Percentiles rank a stretch among this genome's conserved stretches.
Evolutionary conservation across 2,888 invertebrate species (phyloP).

Genomic region (Blomia tropicalis): DNA sequence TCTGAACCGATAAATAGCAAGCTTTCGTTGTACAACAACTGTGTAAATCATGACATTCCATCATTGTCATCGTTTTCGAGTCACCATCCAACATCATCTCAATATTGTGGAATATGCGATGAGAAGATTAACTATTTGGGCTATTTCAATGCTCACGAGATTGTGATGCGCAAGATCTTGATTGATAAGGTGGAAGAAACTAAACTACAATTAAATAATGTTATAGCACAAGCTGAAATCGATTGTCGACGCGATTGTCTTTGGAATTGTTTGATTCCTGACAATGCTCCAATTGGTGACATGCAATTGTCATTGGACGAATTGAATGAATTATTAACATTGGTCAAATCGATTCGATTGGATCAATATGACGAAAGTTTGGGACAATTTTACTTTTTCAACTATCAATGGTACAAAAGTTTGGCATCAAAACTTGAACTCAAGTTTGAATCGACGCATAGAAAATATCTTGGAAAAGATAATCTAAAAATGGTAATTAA

Average conservation of each 20-base stretch:
- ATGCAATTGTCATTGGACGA: slow-evolving; percentile 44
- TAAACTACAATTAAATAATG: slow-evolving; percentile 43
- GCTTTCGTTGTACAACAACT: neutral
- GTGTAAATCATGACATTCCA: neutral
- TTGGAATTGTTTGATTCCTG: slow-evolving; percentile 48
- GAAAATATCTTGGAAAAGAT: slow-evolving; percentile 46
- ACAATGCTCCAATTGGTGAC: slow-evolving; percentile 20
- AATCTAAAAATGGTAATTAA: slow-evolving; percentile 45
- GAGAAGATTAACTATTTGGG: slow-evolving; percentile 48
- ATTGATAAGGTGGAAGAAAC: slow-evolving; percentile 43
- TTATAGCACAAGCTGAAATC: slow-evolving; percentile 49
- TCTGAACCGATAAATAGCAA: neutral
- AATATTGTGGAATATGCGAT: slow-evolving; percentile 27
- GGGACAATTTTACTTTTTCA: slow-evolving; percentile 45
- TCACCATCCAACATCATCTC: neutral
- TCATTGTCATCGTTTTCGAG: neutral
- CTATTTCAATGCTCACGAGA: slow-evolving; percentile 50
- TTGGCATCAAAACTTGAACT: slow-evolving; percentile 35
- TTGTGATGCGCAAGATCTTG: slow-evolving; percentile 31
- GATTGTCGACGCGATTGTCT: slow-evolving; percentile 53
- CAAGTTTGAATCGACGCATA: slow-evolving; percentile 45
- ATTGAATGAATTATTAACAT: slow-evolving; percentile 47
- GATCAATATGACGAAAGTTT: slow-evolving; percentile 46
- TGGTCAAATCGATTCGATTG: slow-evolving; percentile 45
- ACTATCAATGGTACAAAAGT: slow-evolving; percentile 44